A percentile compares a stretch with the other conserved stretches of the same genome.
phyloP scores from a whole-genome alignment of 1,140 invertebrate species.

The Grapholita molesta region DNA sequence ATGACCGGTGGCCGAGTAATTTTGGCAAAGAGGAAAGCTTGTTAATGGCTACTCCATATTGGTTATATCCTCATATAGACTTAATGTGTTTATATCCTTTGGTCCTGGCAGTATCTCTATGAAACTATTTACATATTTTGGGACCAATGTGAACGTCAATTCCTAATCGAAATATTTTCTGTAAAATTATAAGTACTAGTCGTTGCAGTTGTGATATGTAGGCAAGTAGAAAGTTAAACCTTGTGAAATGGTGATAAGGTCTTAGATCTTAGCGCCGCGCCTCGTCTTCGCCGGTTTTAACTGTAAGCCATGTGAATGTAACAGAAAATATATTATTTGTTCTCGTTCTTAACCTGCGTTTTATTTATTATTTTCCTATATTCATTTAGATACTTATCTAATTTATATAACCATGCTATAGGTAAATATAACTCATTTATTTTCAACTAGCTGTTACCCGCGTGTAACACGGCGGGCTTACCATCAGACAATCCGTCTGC shows the following conservation, averaged over 20 bases:
- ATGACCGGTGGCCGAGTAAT: too few relatives aligned
- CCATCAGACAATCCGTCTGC: too few relatives aligned
- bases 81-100: constrained; percentile 20
- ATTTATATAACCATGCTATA: too few relatives aligned
- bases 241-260: not conserved
- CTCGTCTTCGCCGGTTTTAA: constrained; percentile 27
- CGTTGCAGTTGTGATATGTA: not conserved
- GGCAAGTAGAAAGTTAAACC: not conserved
- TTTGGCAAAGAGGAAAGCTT: too few relatives aligned
- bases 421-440: too few relatives aligned
- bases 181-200: not conserved
- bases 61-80: too few relatives aligned
- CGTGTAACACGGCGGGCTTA: too few relatives aligned
- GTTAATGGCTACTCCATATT: too few relatives aligned
- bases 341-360: constrained; percentile 65
- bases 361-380: constrained; percentile 39
- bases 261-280: not conserved
- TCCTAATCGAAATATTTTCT: not conserved
- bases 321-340: constrained; percentile 71
- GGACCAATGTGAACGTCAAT: constrained; percentile 37
- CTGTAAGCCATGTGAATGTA: constrained; percentile 60
- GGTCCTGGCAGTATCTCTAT: constrained; percentile 33
- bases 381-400: too few relatives aligned
- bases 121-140: constrained; percentile 25
- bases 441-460: too few relatives aligned